Percentiles rank a stretch among this genome's conserved stretches.
Evolutionary conservation across 2,113 vertebrate genomes (phyloP).

Genomic region (Nycticebus coucang): DNA sequence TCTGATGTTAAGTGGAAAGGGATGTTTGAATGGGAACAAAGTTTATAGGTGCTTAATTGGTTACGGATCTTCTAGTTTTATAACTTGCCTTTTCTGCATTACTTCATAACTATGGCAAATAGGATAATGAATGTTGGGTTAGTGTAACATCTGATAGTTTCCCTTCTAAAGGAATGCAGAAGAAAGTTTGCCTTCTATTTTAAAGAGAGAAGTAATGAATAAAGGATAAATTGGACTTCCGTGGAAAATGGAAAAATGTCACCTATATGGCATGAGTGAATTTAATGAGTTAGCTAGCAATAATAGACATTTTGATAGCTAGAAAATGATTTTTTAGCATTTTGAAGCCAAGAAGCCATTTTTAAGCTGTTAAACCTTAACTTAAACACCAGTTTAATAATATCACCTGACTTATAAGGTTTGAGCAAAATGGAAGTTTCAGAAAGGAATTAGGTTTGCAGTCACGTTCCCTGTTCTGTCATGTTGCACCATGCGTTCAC

Average conservation of each 20-base stretch:
- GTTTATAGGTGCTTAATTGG: not conserved
- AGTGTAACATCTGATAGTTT: not conserved
- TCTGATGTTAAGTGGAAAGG: not conserved
- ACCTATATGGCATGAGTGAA: not conserved
- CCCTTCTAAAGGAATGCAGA: not conserved
- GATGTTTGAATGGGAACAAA: not conserved
- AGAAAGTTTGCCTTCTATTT: conserved; percentile 2
- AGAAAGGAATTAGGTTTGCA: conserved; percentile 11
- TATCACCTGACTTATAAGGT: not conserved
- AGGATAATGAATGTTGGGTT: not conserved
- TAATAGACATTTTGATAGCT: not conserved
- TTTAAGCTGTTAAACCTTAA: not conserved
- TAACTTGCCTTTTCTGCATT: not conserved
- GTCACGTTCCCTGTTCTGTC: not conserved
- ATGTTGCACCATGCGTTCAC: not conserved
- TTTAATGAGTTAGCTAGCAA: not conserved
- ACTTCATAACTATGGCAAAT: not conserved
- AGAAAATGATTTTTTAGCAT: not conserved
- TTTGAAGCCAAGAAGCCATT: not conserved
- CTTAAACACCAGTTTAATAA: not conserved
- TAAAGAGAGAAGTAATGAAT: conserved; percentile 28
- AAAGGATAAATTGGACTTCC: not conserved
- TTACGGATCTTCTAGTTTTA: not conserved
- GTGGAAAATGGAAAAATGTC: not conserved
- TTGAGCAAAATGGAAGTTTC: conserved; percentile 3